Evolutionary conservation across 1,140 invertebrate species (phyloP), one percentile per base, ranked within the genome.

Genomic region (Diplogasteroides magnus): DNA sequence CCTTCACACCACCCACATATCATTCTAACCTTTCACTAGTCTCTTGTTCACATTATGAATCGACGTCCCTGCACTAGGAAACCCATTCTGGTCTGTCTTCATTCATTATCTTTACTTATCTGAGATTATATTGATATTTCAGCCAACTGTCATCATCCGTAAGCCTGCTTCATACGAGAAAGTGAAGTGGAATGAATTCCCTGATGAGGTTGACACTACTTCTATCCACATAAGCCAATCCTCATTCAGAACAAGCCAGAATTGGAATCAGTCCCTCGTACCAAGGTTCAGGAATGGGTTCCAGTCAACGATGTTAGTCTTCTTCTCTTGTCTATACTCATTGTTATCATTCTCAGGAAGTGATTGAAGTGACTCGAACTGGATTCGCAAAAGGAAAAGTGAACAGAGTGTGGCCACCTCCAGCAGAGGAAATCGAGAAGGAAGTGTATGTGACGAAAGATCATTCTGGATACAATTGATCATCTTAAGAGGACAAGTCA

Each of bases 171-270:
- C 57, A 11, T 67, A 71, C 62, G 55, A 71, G 14, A 58, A 66
- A 64, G 69, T 74, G 15, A 57, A 67, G 59, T 74, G 73, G 73
- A 74, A 74, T 61, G 73, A 74, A 61, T 74, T 73, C 65, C 73
- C 68, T 1, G 73, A 74, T 32, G 70, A 74, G 32, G 56, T 55
- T 6, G 19, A 19, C 37, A 48, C 31, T 32, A 32, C 48, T 48
- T 19, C 37, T 48, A 48, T 48, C 19, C 37, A 19, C 6, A 48
- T 11, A 48, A 48, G 19, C 6, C 19, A 48, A 48, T 48, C 6
- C 6, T 48, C 37, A 48, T 48, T 48, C 37, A 48, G 37, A 48
- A 11, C 37, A 13, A 62, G n/a, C 37, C 31, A 25, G 73, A 74
- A 55, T 26, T 61, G 6, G 58, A 32, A 28, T 27, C 55, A 0